Evolutionary conservation across 2,888 invertebrate genomes (phyloP).

Genomic region (Dolichopus griseipennis): DNA sequence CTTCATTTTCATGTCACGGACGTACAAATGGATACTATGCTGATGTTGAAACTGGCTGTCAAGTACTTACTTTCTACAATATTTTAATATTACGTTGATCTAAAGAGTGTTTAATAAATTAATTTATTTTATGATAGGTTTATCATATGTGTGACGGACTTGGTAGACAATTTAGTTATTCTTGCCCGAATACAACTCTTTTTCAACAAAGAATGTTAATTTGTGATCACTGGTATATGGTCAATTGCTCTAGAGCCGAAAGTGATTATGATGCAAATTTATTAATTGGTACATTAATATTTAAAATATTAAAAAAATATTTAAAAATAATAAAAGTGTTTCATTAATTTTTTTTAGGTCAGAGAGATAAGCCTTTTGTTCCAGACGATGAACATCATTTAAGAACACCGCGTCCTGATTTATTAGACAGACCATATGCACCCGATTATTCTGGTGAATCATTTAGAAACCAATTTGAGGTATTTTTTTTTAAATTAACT

Average conservation of each 20-base stretch:
- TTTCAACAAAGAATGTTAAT: constrained; percentile 74
- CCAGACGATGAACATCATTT: constrained; percentile 54
- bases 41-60: constrained; percentile 64
- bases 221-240: constrained; percentile 74
- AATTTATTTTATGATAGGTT: constrained; percentile 45
- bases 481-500: constrained; percentile 4
- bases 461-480: constrained; percentile 39
- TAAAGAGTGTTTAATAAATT: background rate
- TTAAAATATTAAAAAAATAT: constrained; percentile 7
- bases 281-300: constrained; percentile 53
- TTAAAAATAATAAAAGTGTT: constrained; percentile 8
- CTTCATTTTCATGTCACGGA: constrained; percentile 58
- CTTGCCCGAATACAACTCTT: constrained; percentile 68
- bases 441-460: constrained; percentile 42
- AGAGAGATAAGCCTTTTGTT: constrained; percentile 62
- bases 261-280: constrained; percentile 61
- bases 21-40: constrained; percentile 65
- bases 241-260: constrained; percentile 64
- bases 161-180: constrained; percentile 67
- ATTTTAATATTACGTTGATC: constrained; percentile 11
- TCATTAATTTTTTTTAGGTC: constrained; percentile 38
- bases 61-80: constrained; percentile 44
- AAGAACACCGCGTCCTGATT: constrained; percentile 61
- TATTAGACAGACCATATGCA: constrained; percentile 46
- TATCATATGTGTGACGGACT: constrained; percentile 76